phyloP scores from a whole-genome alignment of 2,888 invertebrate genomes.

The Synanthedon formicaeformis region DNA sequence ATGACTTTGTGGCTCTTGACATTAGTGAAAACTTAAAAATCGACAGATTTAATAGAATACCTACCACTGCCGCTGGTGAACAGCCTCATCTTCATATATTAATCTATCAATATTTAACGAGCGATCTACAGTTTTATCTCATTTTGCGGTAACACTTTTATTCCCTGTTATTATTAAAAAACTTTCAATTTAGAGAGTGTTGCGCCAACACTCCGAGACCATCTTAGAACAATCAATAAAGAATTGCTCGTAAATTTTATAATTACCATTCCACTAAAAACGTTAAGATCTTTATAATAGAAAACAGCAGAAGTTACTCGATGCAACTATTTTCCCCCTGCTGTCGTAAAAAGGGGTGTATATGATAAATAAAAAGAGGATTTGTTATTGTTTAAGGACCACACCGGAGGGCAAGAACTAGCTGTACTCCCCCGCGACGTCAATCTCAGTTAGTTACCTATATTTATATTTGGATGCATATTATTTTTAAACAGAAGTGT shows the following conservation, averaged over 20 bases:
- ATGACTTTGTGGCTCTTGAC: too few relatives aligned
- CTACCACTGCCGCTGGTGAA: too few relatives aligned
- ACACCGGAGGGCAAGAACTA: constrained; percentile 39
- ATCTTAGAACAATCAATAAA: not conserved
- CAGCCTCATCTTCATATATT: too few relatives aligned
- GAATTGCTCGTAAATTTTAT: not conserved
- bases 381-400: constrained; percentile 62
- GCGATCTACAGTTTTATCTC: too few relatives aligned
- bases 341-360: not conserved
- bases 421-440: constrained; percentile 53
- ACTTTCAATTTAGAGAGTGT: not conserved
- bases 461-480: constrained; percentile 53
- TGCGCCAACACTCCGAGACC: not conserved
- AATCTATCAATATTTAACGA: too few relatives aligned
- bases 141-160: too few relatives aligned
- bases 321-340: not conserved
- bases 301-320: too few relatives aligned
- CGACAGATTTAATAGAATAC: too few relatives aligned
- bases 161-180: too few relatives aligned
- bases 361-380: constrained; percentile 22
- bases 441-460: constrained; percentile 32
- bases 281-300: too few relatives aligned
- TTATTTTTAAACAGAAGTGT: constrained; percentile 62
- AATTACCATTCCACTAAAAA: not conserved
- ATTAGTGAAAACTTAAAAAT: too few relatives aligned